Evolutionary conservation across 2,797 vertebrate genomes (phyloP).

Genomic region (Florisuga fusca): DNA sequence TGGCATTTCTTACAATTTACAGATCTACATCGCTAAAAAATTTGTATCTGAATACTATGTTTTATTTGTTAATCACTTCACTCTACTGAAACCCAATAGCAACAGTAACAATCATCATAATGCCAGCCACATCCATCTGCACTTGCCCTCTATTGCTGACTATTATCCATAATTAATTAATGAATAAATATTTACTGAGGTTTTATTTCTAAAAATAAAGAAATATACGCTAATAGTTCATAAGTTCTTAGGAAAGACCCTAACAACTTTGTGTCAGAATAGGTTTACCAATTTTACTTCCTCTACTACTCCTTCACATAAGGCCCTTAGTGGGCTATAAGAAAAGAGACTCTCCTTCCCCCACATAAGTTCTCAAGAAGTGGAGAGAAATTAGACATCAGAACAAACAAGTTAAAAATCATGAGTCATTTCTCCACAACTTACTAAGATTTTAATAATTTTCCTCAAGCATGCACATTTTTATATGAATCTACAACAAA

Average conservation of each 20-base stretch:
- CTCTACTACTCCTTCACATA: background rate
- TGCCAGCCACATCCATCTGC: background rate
- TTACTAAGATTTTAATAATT: background rate
- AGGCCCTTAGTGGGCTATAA: background rate
- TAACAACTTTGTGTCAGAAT: background rate
- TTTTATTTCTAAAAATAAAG: slow-evolving; percentile 8
- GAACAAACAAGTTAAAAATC: background rate
- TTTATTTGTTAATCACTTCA: background rate
- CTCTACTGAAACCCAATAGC: background rate
- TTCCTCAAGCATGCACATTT: slow-evolving; percentile 7
- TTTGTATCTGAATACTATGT: background rate
- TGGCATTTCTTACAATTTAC: slow-evolving; percentile 4
- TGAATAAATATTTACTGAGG: background rate
- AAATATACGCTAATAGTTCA: background rate
- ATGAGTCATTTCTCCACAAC: background rate
- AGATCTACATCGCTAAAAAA: background rate
- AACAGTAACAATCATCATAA: slow-evolving; percentile 5
- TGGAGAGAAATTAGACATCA: background rate
- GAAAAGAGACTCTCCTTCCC: background rate
- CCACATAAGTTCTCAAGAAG: background rate
- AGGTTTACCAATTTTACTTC: background rate
- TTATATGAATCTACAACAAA: background rate
- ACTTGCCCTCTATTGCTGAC: background rate
- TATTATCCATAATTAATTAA: background rate
- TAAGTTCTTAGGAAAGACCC: background rate